Conservation (phyloP, 30 jellyfish, hydroid and myxozoan species). For the Turritopsis dohrnii region DNA sequence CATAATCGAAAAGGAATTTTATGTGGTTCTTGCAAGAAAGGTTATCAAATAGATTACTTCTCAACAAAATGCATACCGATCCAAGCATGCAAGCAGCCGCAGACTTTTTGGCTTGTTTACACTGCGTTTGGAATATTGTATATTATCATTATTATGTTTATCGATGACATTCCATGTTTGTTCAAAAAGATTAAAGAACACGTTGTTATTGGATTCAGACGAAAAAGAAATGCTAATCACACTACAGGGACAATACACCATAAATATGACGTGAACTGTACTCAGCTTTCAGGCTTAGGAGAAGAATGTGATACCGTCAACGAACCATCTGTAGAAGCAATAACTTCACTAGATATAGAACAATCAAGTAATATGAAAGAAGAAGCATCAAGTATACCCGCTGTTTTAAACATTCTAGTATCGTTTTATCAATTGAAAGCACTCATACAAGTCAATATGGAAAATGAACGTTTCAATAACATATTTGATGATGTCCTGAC, state of each 20-base stretch:
- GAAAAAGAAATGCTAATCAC: background rate
- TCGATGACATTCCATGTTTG: background rate
- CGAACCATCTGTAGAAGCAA: background rate
- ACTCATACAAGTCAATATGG: background rate
- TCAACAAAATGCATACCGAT: constrained; percentile 24
- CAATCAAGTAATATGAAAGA: background rate
- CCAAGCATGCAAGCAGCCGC: background rate
- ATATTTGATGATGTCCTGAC: background rate
- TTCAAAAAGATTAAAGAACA: background rate
- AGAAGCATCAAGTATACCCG: background rate
- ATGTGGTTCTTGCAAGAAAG: constrained; percentile 28
- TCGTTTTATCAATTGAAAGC: background rate
- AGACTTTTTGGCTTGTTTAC: constrained; percentile 22
- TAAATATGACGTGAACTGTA: background rate
- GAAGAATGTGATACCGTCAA: background rate
- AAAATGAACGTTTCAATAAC: background rate
- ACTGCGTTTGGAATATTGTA: background rate
- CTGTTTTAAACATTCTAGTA: background rate
- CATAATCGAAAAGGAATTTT: background rate
- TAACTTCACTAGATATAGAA: background rate
- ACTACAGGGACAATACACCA: background rate
- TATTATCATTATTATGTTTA: constrained; percentile 24
- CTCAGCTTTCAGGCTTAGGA: background rate
- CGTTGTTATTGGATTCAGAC: background rate
- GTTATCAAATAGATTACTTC: constrained; percentile 20